Percentiles rank a stretch among this genome's conserved stretches.
Evolutionary conservation across 2,113 vertebrate genomes (phyloP).

Genomic region (Epinephelus fuscoguttatus): DNA sequence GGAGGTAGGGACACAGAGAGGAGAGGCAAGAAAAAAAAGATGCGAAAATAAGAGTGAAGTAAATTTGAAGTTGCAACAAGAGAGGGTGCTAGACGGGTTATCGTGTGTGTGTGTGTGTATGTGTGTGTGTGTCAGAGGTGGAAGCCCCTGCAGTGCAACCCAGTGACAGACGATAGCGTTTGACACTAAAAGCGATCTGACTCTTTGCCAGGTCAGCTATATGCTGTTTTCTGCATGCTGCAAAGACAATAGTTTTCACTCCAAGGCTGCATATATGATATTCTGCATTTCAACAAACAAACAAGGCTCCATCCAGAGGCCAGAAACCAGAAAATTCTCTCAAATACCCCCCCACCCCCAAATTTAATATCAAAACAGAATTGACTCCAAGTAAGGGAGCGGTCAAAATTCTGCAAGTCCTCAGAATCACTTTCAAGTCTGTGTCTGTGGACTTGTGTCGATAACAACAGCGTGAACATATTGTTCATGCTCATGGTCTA

Average conservation of each 20-base stretch:
- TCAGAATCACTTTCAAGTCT: neutral
- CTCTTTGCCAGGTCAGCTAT: constrained; percentile 42
- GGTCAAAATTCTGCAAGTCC: too few relatives aligned
- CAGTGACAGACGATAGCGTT: constrained; percentile 19
- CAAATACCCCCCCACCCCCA: too few relatives aligned
- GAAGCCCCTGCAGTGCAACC: constrained; percentile 2
- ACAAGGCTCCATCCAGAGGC: neutral
- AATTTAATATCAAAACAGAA: neutral
- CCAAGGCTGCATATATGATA: neutral
- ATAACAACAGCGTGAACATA: neutral
- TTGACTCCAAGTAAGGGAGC: neutral
- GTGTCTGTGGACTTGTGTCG: too few relatives aligned
- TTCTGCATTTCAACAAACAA: constrained; percentile 17
- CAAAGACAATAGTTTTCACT: constrained; percentile 2
- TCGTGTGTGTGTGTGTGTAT: neutral
- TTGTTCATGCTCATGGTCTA: neutral
- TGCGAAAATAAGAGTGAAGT: neutral
- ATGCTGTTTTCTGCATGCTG: constrained; percentile 17
- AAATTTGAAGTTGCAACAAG: neutral
- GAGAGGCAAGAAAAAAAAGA: neutral
- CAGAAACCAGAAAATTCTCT: neutral
- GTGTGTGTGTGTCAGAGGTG: constrained; percentile 1
- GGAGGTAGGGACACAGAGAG: constrained; percentile 18
- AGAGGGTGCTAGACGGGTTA: neutral
- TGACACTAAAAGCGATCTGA: constrained; percentile 30